Evolutionary conservation across 2,888 invertebrate genomes (phyloP).

Genomic region (Incurvaria masculella): DNA sequence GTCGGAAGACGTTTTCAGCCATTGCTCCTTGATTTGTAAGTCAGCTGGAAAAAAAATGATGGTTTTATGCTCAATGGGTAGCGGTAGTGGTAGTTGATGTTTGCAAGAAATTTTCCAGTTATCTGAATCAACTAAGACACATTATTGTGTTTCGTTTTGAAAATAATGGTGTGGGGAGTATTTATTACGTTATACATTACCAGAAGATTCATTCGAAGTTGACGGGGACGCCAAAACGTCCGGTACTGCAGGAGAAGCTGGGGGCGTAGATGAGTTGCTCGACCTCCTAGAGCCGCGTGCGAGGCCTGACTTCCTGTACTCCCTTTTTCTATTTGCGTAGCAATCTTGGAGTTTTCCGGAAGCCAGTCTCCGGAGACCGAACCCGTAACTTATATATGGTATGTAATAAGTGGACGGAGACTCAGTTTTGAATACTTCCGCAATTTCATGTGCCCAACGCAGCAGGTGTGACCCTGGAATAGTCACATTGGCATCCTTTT

Average conservation of each 20-base stretch:
- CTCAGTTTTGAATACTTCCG: background rate
- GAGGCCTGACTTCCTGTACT: background rate
- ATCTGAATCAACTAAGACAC: no score
- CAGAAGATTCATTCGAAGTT: background rate
- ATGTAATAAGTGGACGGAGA: background rate
- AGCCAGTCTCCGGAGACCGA: background rate
- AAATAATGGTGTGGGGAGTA: no score
- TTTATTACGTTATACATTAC: background rate
- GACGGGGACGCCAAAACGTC: background rate
- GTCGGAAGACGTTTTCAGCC: no score
- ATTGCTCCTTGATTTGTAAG: no score
- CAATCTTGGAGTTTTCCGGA: background rate
- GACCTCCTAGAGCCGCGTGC: background rate
- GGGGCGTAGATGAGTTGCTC: background rate
- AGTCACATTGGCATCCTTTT: background rate
- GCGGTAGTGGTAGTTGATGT: no score
- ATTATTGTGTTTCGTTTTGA: no score
- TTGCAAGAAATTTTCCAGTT: no score
- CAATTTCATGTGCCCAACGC: constrained; percentile 1
- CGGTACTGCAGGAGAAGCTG: no score
- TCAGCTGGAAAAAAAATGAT: no score
- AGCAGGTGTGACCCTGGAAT: background rate
- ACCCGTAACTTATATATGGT: background rate
- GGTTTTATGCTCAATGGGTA: no score
- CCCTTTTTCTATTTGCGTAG: background rate